Conservation (phyloP, 2,797 vertebrate species). For the Spinibarbus caldwelli region DNA sequence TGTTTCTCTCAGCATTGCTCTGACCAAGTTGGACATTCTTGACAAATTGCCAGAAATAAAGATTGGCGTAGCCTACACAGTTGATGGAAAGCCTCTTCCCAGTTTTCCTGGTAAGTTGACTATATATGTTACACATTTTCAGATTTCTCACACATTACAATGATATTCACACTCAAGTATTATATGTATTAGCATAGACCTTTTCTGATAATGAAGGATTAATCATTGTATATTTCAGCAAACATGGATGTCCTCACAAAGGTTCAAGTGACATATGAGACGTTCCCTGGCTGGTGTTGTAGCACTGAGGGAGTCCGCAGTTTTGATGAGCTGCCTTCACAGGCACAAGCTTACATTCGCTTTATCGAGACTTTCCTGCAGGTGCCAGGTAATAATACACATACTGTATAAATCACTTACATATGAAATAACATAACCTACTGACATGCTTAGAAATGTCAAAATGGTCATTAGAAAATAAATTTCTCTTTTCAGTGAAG, state of each 20-base stretch:
- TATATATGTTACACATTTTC: neutral
- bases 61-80: conserved; percentile 80
- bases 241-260: conserved; percentile 82
- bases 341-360: conserved; percentile 78
- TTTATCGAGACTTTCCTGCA: conserved; percentile 83
- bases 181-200: neutral
- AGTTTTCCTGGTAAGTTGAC: conserved; percentile 78
- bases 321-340: conserved; percentile 76
- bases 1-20: conserved; percentile 74
- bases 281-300: conserved; percentile 80
- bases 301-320: conserved; percentile 77
- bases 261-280: conserved; percentile 79
- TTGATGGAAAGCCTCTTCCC: conserved; percentile 77
- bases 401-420: neutral
- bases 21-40: conserved; percentile 86
- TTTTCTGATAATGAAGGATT: neutral
- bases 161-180: neutral
- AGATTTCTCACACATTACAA: neutral
- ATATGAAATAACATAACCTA: neutral
- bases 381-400: conserved; percentile 75
- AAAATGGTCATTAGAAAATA: conserved; percentile 27
- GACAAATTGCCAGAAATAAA: conserved; percentile 82
- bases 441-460: neutral
- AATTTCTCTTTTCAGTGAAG: conserved; percentile 75
- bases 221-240: conserved; percentile 65